Evolutionary conservation across 2,888 invertebrate species (phyloP), one percentile per base, ranked within the genome.

Genomic region (Drosophila kokeensis): DNA sequence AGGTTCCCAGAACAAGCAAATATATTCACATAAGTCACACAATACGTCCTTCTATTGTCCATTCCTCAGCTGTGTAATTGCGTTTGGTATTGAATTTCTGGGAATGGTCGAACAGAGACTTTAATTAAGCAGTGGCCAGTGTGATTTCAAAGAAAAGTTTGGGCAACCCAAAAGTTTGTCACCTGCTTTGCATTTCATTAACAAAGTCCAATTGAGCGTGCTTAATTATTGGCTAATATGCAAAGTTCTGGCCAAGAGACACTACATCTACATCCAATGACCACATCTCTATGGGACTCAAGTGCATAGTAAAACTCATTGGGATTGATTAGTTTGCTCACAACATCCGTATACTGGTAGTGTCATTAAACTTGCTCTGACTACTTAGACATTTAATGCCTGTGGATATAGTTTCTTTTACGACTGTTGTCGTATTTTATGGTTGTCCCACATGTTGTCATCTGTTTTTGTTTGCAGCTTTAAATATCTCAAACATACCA

Each of bases 361-460:
- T 58, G 40, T 30, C 64, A 65, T 80, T 63, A 76, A 69, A 63
- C 53, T 42, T 36, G 36, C 30, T 13, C 2, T 2, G 6, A 2
- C 75, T 79, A 69, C 69, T 77, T 66, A 53, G 59, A 38, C 29
- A 36, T 55, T 76, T 69, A 38, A 76, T 63, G 54, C 42, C n/a
- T 15, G 34, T 61, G 57, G 18, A 29, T 73, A 67, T 66, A 55
- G 79, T 59, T 49, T 45, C 2, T 34, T 75, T 77, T 75, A 76
- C 57, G 80, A 62, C 45, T n/a, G 24, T 36, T 55, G 11, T 59
- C 21, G 48, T 18, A 4, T 42, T 69, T 79, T 79, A 76, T 69
- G 15, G 61, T 10, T 74, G 54, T 42, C 45, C 63, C 76, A 60
- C 76, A 80, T 80, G 65, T 38, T 65, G 75, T 62, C 75, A 65